A percentile compares a stretch with the other conserved stretches of the same genome.
Evolutionary conservation across 2,888 invertebrate species (phyloP).

Genomic region (Acanthosepion lycidas): DNA sequence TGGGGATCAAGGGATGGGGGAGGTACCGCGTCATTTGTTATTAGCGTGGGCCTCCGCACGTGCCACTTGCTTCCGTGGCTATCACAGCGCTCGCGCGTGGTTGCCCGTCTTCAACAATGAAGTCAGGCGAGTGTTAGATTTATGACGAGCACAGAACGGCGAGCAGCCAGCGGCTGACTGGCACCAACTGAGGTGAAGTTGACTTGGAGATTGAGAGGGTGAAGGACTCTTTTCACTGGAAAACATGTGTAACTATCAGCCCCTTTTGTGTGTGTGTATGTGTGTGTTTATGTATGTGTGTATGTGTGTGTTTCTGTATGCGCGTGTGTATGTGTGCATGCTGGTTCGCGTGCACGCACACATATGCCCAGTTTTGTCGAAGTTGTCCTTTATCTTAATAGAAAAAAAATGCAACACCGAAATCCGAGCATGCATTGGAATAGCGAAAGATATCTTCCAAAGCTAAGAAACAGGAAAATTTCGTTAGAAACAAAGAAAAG

Average conservation of each 20-base stretch:
- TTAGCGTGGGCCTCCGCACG: background rate
- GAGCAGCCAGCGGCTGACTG: background rate
- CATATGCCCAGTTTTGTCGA: background rate
- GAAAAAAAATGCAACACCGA: too few species aligned
- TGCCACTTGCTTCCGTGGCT: background rate
- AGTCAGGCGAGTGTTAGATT: slow-evolving; percentile 16
- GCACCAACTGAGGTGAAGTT: background rate
- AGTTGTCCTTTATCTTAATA: background rate
- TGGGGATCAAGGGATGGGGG: background rate
- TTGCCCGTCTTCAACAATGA: background rate
- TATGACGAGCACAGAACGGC: background rate
- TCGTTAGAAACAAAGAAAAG: too few species aligned
- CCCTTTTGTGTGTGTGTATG: too few species aligned
- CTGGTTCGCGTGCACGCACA: background rate
- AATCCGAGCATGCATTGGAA: too few species aligned
- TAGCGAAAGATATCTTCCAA: too few species aligned
- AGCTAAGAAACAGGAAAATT: too few species aligned
- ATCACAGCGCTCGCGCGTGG: slow-evolving; percentile 4
- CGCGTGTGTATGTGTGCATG: background rate
- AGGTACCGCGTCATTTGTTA: background rate
- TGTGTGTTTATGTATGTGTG: background rate
- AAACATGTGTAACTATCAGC: background rate
- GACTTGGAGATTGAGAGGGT: background rate
- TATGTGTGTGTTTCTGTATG: too few species aligned
- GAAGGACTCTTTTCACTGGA: background rate